Evolutionary conservation across 2,113 vertebrate species (phyloP).

Genomic region (Serinus canaria): DNA sequence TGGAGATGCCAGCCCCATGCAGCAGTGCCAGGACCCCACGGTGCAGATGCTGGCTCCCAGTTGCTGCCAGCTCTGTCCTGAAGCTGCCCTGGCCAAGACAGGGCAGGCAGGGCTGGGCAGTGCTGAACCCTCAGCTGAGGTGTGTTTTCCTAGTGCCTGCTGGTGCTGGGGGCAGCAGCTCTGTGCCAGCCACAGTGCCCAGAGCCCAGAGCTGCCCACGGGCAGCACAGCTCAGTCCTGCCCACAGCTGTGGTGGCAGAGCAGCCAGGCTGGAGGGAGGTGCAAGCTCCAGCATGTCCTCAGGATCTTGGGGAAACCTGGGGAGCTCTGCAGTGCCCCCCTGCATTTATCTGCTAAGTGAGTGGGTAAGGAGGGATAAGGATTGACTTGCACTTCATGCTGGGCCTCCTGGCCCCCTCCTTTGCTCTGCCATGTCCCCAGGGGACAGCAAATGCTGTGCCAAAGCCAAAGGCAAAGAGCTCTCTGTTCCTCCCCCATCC

Average conservation of each 20-base stretch:
- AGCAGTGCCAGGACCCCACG: fast-evolving
- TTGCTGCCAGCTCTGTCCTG: background rate
- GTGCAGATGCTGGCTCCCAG: fast-evolving
- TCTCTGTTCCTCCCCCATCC: fast-evolving
- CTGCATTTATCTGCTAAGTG: background rate
- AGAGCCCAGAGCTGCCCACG: fast-evolving
- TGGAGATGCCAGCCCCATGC: fast-evolving
- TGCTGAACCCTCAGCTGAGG: background rate
- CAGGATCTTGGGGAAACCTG: background rate
- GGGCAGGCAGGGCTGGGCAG: background rate
- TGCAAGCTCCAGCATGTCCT: background rate
- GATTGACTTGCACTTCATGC: background rate
- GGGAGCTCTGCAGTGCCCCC: background rate
- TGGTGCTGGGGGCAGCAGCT: background rate
- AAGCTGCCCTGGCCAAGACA: fast-evolving
- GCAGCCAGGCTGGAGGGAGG: background rate
- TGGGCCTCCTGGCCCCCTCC: background rate
- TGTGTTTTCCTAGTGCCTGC: background rate
- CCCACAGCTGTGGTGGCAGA: background rate
- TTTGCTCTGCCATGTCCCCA: fast-evolving
- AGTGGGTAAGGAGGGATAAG: background rate
- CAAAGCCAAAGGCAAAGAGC: background rate
- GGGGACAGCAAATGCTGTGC: background rate
- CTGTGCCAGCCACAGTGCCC: fast-evolving
- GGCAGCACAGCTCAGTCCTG: background rate